Evolutionary conservation across 1,140 invertebrate species (phyloP).

Genomic region (Lysiphlebus fabarum): DNA sequence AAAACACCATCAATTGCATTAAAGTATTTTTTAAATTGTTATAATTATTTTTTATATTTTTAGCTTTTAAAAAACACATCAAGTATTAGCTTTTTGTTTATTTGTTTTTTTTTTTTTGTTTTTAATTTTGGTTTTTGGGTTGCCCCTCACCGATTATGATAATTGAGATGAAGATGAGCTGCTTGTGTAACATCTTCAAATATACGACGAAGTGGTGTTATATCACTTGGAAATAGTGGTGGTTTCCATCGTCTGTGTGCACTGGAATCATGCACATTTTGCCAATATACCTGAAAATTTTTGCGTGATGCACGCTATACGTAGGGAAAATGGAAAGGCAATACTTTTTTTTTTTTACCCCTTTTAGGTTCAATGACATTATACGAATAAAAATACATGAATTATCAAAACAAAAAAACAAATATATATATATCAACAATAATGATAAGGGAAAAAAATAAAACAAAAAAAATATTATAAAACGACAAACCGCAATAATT

Average conservation of each 20-base stretch:
- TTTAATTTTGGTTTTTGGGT: slow-evolving; percentile 10
- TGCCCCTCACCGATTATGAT: slow-evolving; percentile 41
- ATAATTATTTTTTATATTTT: slow-evolving; percentile 3
- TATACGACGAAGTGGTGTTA: slow-evolving; percentile 68
- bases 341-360: slow-evolving; percentile 11
- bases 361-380: not conserved
- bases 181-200: slow-evolving; percentile 64
- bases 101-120: not conserved
- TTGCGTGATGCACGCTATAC: slow-evolving; percentile 22
- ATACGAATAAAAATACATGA: slow-evolving; percentile 1
- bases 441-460: too few species aligned
- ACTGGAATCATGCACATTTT: slow-evolving; percentile 50
- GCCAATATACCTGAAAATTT: slow-evolving; percentile 21
- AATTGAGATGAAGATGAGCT: slow-evolving; percentile 36
- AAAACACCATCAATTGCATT: too few species aligned
- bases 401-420: not conserved
- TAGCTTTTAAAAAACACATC: slow-evolving; percentile 7
- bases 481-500: too few species aligned
- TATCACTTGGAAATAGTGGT: slow-evolving; percentile 69
- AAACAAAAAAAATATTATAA: too few species aligned
- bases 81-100: slow-evolving; percentile 5
- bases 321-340: not conserved
- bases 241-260: slow-evolving; percentile 67
- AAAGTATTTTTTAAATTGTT: not conserved
- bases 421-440: too few species aligned